These are phyloP conservation scores for Neolamprologus caudopunctatus DNA, from an alignment of 2,113 vertebrate genomes.

Conservation along the genomic window DNA sequence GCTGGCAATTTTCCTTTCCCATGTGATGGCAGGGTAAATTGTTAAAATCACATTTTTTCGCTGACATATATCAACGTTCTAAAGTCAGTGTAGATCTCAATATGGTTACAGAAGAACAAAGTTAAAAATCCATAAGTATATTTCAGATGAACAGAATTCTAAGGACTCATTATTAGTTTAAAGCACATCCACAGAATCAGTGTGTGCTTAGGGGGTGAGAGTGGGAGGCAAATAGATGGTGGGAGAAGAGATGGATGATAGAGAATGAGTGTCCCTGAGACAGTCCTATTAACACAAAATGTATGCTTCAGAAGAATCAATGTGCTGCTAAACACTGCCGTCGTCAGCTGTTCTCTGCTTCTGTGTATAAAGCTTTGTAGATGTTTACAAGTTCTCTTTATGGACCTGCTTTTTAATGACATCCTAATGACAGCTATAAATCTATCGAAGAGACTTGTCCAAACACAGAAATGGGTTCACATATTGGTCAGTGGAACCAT, in stretches of 20 bases:
- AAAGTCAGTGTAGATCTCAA: not conserved
- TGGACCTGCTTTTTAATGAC: slow-evolving; percentile 3
- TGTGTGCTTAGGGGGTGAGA: not conserved
- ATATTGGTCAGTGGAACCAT: not conserved
- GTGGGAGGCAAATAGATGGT: not conserved
- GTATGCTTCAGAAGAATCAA: slow-evolving; percentile 37
- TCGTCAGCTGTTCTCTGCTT: not conserved
- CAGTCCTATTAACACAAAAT: slow-evolving; percentile 43
- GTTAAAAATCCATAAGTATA: not conserved
- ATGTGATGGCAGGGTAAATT: not conserved
- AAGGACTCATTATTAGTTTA: not conserved
- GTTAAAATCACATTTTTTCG: not conserved
- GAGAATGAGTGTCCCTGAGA: slow-evolving; percentile 1
- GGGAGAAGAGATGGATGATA: slow-evolving; percentile 20
- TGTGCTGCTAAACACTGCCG: slow-evolving; percentile 11
- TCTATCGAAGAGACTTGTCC: not conserved
- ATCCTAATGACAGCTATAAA: slow-evolving; percentile 12
- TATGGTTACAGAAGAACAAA: not conserved
- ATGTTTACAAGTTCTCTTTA: not conserved
- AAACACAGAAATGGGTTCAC: not conserved
- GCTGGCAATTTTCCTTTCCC: not conserved
- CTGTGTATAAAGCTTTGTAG: not conserved
- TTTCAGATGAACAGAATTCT: not conserved
- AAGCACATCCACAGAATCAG: not conserved
- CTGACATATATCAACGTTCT: not conserved